Evolutionary conservation across 2,797 vertebrate genomes (phyloP).

Genomic region (Arnoldichthys spilopterus): DNA sequence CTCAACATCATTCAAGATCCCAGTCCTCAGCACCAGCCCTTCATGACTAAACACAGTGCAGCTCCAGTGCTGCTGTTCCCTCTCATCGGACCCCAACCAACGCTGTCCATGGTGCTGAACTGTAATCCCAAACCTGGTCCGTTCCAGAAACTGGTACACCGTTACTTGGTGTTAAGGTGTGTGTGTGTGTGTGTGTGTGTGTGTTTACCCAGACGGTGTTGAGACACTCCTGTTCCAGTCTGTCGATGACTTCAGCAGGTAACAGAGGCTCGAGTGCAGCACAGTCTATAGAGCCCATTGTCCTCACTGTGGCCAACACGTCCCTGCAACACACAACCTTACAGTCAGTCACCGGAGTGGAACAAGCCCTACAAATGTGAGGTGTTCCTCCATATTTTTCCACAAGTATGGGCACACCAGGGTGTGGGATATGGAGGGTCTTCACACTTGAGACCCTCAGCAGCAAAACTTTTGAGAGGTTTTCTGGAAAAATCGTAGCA

Average conservation of each 20-base stretch:
- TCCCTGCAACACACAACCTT: slow-evolving; percentile 76
- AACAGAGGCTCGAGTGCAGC: slow-evolving; percentile 83
- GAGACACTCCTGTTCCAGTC: slow-evolving; percentile 87
- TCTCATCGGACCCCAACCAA: not conserved
- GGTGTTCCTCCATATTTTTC: too few species aligned
- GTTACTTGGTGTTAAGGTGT: too few species aligned
- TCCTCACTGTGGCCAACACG: slow-evolving; percentile 84
- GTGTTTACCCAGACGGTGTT: slow-evolving; percentile 83
- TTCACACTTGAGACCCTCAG: too few species aligned
- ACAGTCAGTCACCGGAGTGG: slow-evolving; percentile 19
- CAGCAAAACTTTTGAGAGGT: too few species aligned
- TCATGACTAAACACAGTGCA: not conserved
- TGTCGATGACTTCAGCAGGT: slow-evolving; percentile 78
- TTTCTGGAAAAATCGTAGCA: too few species aligned
- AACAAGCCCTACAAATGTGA: not conserved
- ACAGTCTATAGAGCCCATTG: slow-evolving; percentile 80
- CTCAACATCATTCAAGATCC: not conserved
- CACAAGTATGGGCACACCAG: too few species aligned
- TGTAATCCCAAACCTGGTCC: not conserved
- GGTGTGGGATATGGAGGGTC: too few species aligned
- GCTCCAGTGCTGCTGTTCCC: not conserved
- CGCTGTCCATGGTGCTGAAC: slow-evolving; percentile 16
- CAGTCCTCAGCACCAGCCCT: not conserved
- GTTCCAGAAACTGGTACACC: not conserved
- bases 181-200: slow-evolving; percentile 6